Percentiles rank a stretch among this genome's conserved stretches.
phyloP scores from a whole-genome alignment of 2,888 invertebrate genomes.

The Leucozona laternaria region DNA sequence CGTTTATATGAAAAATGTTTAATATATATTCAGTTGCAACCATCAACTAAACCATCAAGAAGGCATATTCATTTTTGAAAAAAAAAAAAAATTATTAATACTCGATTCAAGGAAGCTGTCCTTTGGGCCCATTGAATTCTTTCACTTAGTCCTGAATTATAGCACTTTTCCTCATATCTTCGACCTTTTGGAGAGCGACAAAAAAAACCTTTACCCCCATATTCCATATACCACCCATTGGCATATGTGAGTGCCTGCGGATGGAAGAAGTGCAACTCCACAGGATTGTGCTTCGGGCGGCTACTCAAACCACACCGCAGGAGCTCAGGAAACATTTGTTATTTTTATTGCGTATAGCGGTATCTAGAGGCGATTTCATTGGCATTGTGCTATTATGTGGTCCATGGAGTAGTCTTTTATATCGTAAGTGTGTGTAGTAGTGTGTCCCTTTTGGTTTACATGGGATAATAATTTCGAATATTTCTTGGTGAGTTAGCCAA shows the following conservation, averaged over 20 bases:
- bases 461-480: constrained; percentile 66
- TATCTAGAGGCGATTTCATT: constrained; percentile 47
- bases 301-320: constrained; percentile 24
- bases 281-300: constrained; percentile 8
- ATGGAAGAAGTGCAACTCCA: constrained; percentile 27
- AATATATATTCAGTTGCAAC: background rate
- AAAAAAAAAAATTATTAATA: constrained; percentile 64
- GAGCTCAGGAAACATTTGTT: constrained; percentile 70
- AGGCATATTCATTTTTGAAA: constrained; percentile 31
- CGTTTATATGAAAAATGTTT: constrained; percentile 11
- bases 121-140: constrained; percentile 56
- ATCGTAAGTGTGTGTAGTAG: background rate
- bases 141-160: constrained; percentile 74
- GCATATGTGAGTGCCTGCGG: background rate
- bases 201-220: background rate
- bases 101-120: constrained; percentile 43
- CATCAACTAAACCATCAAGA: background rate
- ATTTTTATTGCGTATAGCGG: constrained; percentile 72
- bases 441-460: constrained; percentile 35
- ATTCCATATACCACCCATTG: constrained; percentile 36
- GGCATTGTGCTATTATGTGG: constrained; percentile 64
- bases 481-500: constrained; percentile 65
- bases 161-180: constrained; percentile 63
- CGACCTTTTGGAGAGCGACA: background rate
- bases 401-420: constrained; percentile 54